A percentile compares a stretch with the other conserved stretches of the same genome.
phyloP scores from a whole-genome alignment of 2,113 vertebrate species.

The Triplophysa tibetana region DNA sequence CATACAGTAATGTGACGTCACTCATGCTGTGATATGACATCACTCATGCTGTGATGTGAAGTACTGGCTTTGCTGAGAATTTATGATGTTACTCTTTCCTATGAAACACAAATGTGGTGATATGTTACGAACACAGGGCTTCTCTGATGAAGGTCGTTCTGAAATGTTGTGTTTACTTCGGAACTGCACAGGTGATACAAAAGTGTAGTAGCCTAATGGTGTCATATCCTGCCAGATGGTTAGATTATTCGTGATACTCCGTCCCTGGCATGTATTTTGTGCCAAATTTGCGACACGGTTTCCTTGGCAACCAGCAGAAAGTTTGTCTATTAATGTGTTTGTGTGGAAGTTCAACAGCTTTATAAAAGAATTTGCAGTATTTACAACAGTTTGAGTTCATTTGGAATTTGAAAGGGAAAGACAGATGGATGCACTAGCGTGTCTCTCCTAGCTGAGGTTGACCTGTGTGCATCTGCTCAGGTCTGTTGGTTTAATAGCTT shows the following conservation, averaged over 20 bases:
- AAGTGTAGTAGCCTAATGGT: neutral
- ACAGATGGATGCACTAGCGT: neutral
- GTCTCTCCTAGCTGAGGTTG: slow-evolving; percentile 7
- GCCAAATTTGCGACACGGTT: slow-evolving; percentile 46
- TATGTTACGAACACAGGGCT: slow-evolving; percentile 27
- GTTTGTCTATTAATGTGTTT: slow-evolving; percentile 42
- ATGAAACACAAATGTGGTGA: slow-evolving; percentile 44
- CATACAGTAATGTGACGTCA: slow-evolving; percentile 25
- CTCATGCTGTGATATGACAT: slow-evolving; percentile 14
- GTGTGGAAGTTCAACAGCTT: slow-evolving; percentile 48
- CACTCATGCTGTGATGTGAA: neutral
- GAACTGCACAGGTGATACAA: slow-evolving; percentile 6
- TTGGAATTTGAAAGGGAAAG: slow-evolving; percentile 10
- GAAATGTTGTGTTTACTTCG: slow-evolving; percentile 10
- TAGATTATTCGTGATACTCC: slow-evolving; percentile 23
- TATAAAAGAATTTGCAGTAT: slow-evolving; percentile 29
- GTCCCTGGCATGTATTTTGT: slow-evolving; percentile 27
- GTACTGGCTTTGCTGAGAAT: slow-evolving; percentile 30
- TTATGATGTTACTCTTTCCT: slow-evolving; percentile 4
- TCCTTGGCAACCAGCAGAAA: slow-evolving; percentile 50
- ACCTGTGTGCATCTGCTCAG: slow-evolving; percentile 30
- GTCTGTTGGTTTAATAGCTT: slow-evolving; percentile 8
- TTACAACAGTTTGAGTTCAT: slow-evolving; percentile 1
- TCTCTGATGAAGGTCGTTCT: slow-evolving; percentile 21
- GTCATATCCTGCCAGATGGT: slow-evolving; percentile 2